Percentiles rank a stretch among this genome's conserved stretches.
Evolutionary conservation across 2,888 invertebrate species (phyloP).

Genomic region (Habrosyne pyritoides): DNA sequence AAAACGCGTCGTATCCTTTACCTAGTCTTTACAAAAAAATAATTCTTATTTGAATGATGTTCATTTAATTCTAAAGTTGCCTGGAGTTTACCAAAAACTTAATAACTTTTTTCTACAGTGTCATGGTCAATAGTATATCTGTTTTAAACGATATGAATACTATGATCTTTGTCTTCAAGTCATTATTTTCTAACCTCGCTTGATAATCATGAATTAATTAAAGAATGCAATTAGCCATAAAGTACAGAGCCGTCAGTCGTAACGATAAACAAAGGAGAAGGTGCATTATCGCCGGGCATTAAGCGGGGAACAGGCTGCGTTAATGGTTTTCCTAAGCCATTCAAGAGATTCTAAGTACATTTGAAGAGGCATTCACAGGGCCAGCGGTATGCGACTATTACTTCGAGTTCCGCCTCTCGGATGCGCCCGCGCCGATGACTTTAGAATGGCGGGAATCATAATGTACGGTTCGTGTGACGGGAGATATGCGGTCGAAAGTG

Average conservation of each 20-base stretch:
- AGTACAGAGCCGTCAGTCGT: slow-evolving; percentile 10
- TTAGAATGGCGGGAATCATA: slow-evolving; percentile 61
- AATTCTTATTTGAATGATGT: too few species aligned
- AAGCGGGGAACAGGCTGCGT: slow-evolving; percentile 28
- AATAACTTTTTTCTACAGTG: too few species aligned
- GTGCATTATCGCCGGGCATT: slow-evolving; percentile 38
- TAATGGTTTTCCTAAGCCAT: slow-evolving; percentile 62
- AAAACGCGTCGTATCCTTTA: too few species aligned
- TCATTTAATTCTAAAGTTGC: too few species aligned
- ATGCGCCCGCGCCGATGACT: slow-evolving; percentile 51
- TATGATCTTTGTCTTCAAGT: neutral
- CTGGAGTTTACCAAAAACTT: too few species aligned
- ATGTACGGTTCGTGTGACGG: slow-evolving; percentile 36
- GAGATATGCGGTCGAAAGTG: slow-evolving; percentile 27
- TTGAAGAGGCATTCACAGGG: slow-evolving; percentile 61
- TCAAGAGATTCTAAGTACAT: slow-evolving; percentile 56
- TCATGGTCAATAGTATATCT: too few species aligned
- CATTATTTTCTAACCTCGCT: neutral
- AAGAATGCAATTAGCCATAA: slow-evolving; percentile 21
- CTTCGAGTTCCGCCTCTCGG: slow-evolving; percentile 71
- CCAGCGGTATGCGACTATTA: slow-evolving; percentile 70
- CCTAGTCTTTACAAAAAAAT: too few species aligned
- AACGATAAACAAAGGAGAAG: slow-evolving; percentile 41
- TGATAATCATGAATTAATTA: slow-evolving; percentile 14
- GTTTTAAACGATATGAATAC: neutral